phyloP scores from a whole-genome alignment of 2,888 invertebrate genomes.

The Hipparchia semele region DNA sequence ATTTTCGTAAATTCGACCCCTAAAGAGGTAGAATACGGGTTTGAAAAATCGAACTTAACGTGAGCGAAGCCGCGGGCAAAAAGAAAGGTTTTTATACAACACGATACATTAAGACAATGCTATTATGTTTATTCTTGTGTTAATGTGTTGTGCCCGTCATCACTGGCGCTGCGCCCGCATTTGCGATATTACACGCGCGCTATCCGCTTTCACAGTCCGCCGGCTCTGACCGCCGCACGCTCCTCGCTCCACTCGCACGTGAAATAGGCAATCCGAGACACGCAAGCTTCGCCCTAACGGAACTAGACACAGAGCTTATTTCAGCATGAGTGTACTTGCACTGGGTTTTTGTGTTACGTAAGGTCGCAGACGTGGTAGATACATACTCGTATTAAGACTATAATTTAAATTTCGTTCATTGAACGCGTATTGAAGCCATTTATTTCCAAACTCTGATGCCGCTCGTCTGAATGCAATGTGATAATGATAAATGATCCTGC shows the following conservation, averaged over 20 bases:
- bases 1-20: too few species aligned
- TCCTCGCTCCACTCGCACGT: slow-evolving; percentile 42
- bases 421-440: too few species aligned
- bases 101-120: too few species aligned
- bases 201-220: slow-evolving; percentile 47
- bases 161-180: slow-evolving; percentile 31
- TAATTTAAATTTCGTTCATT: too few species aligned
- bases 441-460: too few species aligned
- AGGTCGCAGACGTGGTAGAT: background rate
- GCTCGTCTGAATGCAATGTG: too few species aligned
- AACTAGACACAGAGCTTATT: background rate
- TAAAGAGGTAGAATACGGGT: too few species aligned
- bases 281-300: background rate
- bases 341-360: background rate
- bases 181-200: slow-evolving; percentile 39
- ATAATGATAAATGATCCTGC: too few species aligned
- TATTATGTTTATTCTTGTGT: too few species aligned
- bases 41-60: too few species aligned
- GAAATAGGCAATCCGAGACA: slow-evolving; percentile 37
- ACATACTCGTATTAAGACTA: background rate
- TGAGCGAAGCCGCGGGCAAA: too few species aligned
- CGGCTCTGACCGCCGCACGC: slow-evolving; percentile 40
- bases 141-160: background rate
- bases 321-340: background rate
- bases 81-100: too few species aligned